Percentiles rank a stretch among this genome's conserved stretches.
Conservation (phyloP, 2,113 vertebrate species). For the Cochlearius cochlearius region DNA sequence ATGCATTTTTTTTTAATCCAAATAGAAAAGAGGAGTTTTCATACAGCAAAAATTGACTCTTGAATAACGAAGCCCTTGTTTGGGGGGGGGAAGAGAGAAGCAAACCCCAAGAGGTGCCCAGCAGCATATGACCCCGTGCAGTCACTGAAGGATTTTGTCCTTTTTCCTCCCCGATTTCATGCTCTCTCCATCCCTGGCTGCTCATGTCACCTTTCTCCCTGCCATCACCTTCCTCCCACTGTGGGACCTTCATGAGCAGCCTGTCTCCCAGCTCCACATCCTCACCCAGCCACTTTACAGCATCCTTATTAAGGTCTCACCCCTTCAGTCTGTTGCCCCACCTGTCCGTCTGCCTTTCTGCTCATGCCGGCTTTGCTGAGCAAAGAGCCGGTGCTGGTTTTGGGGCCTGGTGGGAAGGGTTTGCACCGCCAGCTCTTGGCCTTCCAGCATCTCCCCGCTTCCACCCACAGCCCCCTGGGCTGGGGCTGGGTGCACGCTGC, state of each 20-base stretch:
- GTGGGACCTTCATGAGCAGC: background rate
- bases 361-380: background rate
- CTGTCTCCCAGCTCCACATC: background rate
- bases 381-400: fast-evolving
- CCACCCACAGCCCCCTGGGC: no score
- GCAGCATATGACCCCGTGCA: fast-evolving
- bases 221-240: background rate
- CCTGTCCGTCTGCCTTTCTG: background rate
- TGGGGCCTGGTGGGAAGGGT: background rate
- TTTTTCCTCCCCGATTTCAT: background rate
- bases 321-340: background rate
- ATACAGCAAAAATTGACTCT: background rate
- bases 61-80: background rate
- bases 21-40: background rate
- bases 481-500: no score
- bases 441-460: no score
- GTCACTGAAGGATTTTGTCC: background rate
- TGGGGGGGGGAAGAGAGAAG: background rate
- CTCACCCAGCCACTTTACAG: background rate
- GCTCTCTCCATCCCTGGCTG: background rate
- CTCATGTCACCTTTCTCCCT: no score
- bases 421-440: background rate
- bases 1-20: background rate
- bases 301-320: background rate
- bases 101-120: background rate